Base-by-base conservation (phyloP, 2,888 invertebrate genomes). In the Amblyteles armatorius region DNA sequence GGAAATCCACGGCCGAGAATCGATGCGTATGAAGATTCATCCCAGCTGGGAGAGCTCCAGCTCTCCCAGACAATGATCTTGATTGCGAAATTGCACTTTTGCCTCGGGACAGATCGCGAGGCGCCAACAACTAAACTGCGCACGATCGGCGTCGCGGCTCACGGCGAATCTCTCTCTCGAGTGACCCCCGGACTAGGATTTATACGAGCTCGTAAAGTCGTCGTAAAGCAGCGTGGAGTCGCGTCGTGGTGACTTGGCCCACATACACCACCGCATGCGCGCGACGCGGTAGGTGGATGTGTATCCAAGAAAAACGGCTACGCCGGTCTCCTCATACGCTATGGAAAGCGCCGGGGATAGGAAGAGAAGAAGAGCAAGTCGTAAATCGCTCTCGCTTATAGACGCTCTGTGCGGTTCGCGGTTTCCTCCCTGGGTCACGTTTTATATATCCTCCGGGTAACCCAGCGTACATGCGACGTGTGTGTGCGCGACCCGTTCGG, bases 191-290 rank as follows among this genome's bases (percentile, higher is more conserved):
- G 83, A 82, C 55, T 72, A 88, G 87, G 90, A 92, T 93, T 92
- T 92, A 92, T 78, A 82, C 91, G 88, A 88, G 89, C 90, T 91
- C 92, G 90, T 93, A 92, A 92, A 93, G 88, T 88, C 87, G 88
- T 88, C 89, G 87, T 89, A 90, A 86, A 88, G 76, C 74, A 71
- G 81, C 63, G 71, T 50, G 77, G 22, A 86, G 76, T 78, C 85
- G 71, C 87, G 87, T 88, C 87, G 87, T 76, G 83, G 86, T 87
- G 89, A 87, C 90, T 91, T 91, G 91, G 91, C 90, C 91, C 92
- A 91, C 91, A 90, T 92, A 91, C 88, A 88, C 86, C 87, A 85
- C 88, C 87, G 29, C 67, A 36, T 67, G 16, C 55, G 36, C 82
- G 67, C 82, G 16, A 63, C 77, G 80, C 79, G 77, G 85, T 85